Evolutionary conservation across 1,140 invertebrate species (phyloP).

Genomic region (Drosophila auraria): DNA sequence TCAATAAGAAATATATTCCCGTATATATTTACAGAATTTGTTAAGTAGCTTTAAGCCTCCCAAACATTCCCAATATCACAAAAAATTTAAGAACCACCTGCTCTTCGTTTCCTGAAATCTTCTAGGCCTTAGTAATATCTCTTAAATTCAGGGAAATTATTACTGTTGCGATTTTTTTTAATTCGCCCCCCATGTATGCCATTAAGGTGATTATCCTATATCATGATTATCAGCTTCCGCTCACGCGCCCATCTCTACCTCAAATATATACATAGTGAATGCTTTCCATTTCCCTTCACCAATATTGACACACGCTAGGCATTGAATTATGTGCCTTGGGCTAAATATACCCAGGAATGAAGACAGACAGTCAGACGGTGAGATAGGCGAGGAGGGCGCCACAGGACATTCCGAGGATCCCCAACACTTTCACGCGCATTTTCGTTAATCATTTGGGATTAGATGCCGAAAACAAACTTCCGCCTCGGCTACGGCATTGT

Average conservation of each 20-base stretch:
- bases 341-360: conserved; percentile 37
- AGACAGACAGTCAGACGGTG: conserved; percentile 6
- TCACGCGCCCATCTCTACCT: conserved; percentile 40
- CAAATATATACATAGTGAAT: conserved; percentile 34
- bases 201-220: conserved; percentile 38
- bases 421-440: conserved; percentile 81
- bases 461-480: conserved; percentile 76
- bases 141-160: too few species aligned
- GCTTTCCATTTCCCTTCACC: conserved; percentile 43
- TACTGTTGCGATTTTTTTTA: background rate
- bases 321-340: conserved; percentile 71
- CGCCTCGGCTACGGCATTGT: conserved; percentile 57
- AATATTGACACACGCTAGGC: conserved; percentile 60
- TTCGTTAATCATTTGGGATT: conserved; percentile 81
- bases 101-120: too few species aligned
- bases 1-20: background rate
- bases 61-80: too few species aligned
- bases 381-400: background rate
- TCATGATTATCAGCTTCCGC: conserved; percentile 33
- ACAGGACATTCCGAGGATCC: conserved; percentile 22
- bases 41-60: too few species aligned
- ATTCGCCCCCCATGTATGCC: background rate
- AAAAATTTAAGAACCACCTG: too few species aligned
- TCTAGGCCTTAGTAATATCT: too few species aligned
- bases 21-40: too few species aligned